phyloP scores from a whole-genome alignment of 92 coral and sea anemone genomes.

The Epizoanthus rinbou region DNA sequence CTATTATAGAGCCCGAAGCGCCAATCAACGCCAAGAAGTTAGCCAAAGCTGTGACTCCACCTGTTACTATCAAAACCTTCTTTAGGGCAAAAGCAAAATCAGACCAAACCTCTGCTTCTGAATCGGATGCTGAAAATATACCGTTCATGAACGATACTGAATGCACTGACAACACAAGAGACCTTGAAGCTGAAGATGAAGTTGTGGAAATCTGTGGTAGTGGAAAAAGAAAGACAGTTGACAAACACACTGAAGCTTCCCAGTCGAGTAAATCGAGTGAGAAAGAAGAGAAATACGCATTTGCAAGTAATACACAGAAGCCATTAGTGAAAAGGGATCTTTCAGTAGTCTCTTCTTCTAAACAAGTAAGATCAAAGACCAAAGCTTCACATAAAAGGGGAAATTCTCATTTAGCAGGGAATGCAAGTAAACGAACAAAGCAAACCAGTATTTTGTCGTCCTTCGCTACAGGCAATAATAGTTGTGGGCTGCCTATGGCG shows the following conservation, averaged over 20 bases:
- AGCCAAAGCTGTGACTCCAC: conserved; percentile 86
- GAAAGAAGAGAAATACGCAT: conserved; percentile 3
- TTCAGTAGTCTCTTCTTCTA: background rate
- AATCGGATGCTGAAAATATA: background rate
- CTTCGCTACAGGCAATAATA: conserved; percentile 48
- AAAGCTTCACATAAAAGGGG: conserved; percentile 63
- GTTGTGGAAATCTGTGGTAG: background rate
- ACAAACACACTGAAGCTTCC: background rate
- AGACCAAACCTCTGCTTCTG: background rate
- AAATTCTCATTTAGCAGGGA: conserved; percentile 31
- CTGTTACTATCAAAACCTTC: conserved; percentile 83
- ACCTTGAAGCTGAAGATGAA: background rate
- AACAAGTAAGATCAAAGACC: conserved; percentile 2
- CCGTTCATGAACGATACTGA: background rate
- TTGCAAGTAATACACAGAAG: background rate
- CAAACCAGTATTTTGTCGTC: conserved; percentile 72
- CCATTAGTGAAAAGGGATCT: background rate
- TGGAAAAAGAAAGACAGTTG: conserved; percentile 28
- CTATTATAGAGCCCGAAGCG: conserved; percentile 65
- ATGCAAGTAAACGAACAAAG: conserved; percentile 59
- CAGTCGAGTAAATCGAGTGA: background rate
- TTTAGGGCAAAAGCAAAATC: conserved; percentile 63
- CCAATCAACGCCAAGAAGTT: conserved; percentile 76
- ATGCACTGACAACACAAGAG: conserved; percentile 3
- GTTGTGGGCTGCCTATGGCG: background rate